Base-by-base conservation (phyloP, 2,113 vertebrate species). In the Thunnus maccoyii region DNA sequence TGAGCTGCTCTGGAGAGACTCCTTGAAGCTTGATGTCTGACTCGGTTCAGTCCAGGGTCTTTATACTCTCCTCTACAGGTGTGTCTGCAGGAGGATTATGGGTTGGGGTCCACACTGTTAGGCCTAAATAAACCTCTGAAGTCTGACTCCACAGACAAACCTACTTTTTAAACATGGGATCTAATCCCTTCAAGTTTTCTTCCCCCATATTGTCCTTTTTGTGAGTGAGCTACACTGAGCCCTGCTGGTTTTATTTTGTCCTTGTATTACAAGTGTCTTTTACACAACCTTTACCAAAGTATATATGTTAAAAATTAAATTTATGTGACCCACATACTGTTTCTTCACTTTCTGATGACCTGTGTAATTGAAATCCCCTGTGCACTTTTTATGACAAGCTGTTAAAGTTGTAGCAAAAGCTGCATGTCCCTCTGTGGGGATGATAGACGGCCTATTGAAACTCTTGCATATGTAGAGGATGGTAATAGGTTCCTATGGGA, bases 401-500 rank as follows among this genome's bases (percentile, higher is more conserved):
- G 82, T 88, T 91, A 41, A 86, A 90, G 86, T 85, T 76, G 86
- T 76, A 74, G 84, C 44, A 78, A 76, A 82, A 67, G 88, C 89
- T 51, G 80, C 17, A 12, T 80, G 81, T 92, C 86, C 87, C 91
- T 89, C 71, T 66, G 86, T 91, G 86, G 84, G 83, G 82, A 91
- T 92, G 91, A 93, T 90, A 63, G 90, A 93, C 90, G 76, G 87
- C 90, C 87, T 85, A 79, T 85, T 86, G 88, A 80, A 90, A 70
- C 88, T 85, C 78, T 68, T 93, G 90, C 88, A 93, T 93, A 90
- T 93, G 88, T 82, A 91, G 88, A 84, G 71, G 89, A 89, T 89
- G 80, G 70, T 92, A 93, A 93, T 92, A 89, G 88, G 90, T 61
- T 92, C 92, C 92, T 90, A 80, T 83, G 91, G 92, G 92, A 93